Base-by-base conservation (phyloP, 2,113 vertebrate genomes). In the Hippoglossus stenolepis region DNA sequence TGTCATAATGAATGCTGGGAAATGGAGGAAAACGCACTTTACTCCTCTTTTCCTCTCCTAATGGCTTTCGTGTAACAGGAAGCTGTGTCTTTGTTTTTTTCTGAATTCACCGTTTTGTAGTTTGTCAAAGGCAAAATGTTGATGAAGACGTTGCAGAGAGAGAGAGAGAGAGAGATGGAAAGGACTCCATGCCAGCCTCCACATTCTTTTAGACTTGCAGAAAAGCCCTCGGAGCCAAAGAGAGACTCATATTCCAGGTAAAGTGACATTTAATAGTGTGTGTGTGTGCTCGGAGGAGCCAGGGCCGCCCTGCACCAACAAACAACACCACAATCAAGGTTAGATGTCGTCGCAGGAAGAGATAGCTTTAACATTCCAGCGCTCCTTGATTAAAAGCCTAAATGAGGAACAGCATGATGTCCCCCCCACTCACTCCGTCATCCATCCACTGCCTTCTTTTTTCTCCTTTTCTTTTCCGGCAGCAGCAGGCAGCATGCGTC, bases 381-480 rank as follows among this genome's bases (percentile, higher is more conserved):
- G 69, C 70, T 67, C 47, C 58, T 79, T 89, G 85, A 90, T 90
- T 92, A 90, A 90, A 91, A 86, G 80, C 81, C 77, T 69, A 80
- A 90, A 88, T 88, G 87, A 91, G 74, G 69, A 90, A 79, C 85
- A 86, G 80, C 83, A 62, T 81, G 85, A 80, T 82, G 73, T 80
- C 73, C 77, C 67, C 77, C 18, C 47, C 47, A 75, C 86, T 82
- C 90, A 65, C 82, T 88, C 83, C 70, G 81, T 92, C 89, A 90
- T 89, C 75, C 14, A 51, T 77, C 75, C 59, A 60, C 57, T 38
- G 23, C 70, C 76, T 83, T 49, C 47, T 49, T 49, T 47, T 49
- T 49, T 51, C 47, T 18, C 47, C 59, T 62, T 62, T 68, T 80
- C 49, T 43, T 14, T 15, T 0, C 88, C 87, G 65, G 83, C 86